Evolutionary conservation across 2,113 vertebrate species (phyloP).

Genomic region (Desmodus rotundus): DNA sequence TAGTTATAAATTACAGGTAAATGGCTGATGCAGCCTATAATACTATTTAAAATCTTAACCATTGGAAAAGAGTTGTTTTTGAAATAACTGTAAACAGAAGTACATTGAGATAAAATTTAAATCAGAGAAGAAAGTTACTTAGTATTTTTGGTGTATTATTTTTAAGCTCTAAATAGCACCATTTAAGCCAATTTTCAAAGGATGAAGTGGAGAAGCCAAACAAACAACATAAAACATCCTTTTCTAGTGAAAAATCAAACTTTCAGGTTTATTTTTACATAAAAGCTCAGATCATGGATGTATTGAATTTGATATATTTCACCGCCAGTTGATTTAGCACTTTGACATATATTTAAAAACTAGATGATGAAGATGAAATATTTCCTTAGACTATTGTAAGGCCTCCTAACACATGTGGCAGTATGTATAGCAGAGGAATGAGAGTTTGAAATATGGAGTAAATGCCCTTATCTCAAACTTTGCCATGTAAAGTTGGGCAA

Average conservation of each 20-base stretch:
- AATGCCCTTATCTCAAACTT: background rate
- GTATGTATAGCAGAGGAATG: background rate
- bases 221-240: background rate
- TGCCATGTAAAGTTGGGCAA: background rate
- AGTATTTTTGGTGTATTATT: background rate
- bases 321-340: background rate
- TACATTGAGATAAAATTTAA: background rate
- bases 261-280: background rate
- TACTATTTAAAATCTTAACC: conserved; percentile 44
- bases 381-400: background rate
- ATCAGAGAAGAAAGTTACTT: conserved; percentile 24
- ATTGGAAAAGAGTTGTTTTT: conserved; percentile 56
- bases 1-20: conserved; percentile 38
- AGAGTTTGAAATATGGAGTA: background rate
- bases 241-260: background rate
- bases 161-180: background rate
- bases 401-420: background rate
- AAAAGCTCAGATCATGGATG: background rate
- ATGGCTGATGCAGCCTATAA: conserved; percentile 13
- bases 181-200: background rate
- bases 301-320: background rate
- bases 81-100: conserved; percentile 52
- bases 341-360: background rate
- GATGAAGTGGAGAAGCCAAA: background rate
- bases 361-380: background rate